These are phyloP conservation scores for Alligator sinensis DNA, from an alignment of 2,113 vertebrate species.

Conservation along the genomic window DNA sequence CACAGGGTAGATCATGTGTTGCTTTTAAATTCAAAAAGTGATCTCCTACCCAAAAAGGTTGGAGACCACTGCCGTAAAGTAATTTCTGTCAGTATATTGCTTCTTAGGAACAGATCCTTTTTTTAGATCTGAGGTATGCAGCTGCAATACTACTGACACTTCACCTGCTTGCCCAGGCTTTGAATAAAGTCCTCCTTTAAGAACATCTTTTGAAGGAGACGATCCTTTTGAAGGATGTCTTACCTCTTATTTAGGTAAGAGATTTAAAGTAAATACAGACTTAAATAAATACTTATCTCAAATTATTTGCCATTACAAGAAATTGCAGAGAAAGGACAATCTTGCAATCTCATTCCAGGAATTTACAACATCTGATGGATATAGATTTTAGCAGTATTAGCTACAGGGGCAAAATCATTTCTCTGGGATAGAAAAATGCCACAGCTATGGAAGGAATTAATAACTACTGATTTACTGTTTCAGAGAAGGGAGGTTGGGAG, in stretches of 20 bases:
- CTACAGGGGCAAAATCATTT: not conserved
- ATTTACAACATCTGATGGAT: not conserved
- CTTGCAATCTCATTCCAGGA: not conserved
- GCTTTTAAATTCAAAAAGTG: too few relatives aligned
- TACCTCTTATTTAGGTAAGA: not conserved
- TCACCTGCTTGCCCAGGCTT: constrained; percentile 3
- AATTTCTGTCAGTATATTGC: not conserved
- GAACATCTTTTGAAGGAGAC: not conserved
- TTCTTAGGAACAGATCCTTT: not conserved
- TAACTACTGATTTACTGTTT: not conserved
- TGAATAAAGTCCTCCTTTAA: not conserved
- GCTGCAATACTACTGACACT: not conserved
- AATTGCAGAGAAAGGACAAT: not conserved
- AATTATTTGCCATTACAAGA: not conserved
- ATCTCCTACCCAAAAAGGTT: too few relatives aligned
- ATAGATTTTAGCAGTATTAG: not conserved
- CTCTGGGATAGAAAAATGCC: not conserved
- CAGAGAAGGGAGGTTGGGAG: not conserved
- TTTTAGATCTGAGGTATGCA: constrained; percentile 5
- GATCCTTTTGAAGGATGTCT: not conserved
- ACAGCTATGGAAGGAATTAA: not conserved
- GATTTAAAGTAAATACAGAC: not conserved
- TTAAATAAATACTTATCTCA: not conserved
- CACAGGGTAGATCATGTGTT: too few relatives aligned
- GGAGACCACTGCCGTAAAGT: not conserved